These are phyloP conservation scores for Parazoanthus swiftii DNA, from an alignment of 92 coral and sea anemone species.

Conservation along the genomic window DNA sequence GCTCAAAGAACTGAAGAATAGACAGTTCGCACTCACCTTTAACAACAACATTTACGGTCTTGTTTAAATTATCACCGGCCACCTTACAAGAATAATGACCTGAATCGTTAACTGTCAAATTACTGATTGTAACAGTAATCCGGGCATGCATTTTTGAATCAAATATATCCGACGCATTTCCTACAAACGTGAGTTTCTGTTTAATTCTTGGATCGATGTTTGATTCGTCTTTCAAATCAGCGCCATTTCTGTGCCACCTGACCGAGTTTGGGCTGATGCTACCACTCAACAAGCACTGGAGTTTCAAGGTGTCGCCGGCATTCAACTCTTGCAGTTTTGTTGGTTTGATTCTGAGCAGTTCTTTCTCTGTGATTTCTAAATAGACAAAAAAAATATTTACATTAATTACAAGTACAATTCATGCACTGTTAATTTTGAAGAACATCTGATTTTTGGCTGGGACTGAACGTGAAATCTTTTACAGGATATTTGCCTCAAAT, in stretches of 20 bases:
- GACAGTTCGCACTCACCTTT: conserved; percentile 6
- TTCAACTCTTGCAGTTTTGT: background rate
- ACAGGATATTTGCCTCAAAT: background rate
- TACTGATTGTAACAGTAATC: conserved; percentile 16
- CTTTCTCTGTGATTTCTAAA: background rate
- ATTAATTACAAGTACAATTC: background rate
- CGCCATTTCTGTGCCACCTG: conserved; percentile 21
- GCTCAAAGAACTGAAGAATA: no score
- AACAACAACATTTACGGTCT: conserved; percentile 3
- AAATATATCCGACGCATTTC: conserved; percentile 26
- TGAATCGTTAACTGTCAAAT: conserved; percentile 30
- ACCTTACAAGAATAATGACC: conserved; percentile 18
- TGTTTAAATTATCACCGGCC: conserved; percentile 9
- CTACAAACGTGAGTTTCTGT: background rate
- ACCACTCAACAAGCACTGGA: conserved; percentile 31
- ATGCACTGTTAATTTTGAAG: no score
- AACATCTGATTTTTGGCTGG: background rate
- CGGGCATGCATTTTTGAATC: background rate
- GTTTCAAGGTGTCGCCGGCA: conserved; percentile 18
- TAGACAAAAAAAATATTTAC: background rate
- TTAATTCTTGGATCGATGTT: background rate
- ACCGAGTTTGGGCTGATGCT: background rate
- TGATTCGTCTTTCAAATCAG: background rate
- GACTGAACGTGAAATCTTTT: background rate
- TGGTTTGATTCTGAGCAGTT: conserved; percentile 17